A percentile compares a stretch with the other conserved stretches of the same genome.
Evolutionary conservation across 2,113 vertebrate species (phyloP).

Genomic region (Seriola quinqueradiata): DNA sequence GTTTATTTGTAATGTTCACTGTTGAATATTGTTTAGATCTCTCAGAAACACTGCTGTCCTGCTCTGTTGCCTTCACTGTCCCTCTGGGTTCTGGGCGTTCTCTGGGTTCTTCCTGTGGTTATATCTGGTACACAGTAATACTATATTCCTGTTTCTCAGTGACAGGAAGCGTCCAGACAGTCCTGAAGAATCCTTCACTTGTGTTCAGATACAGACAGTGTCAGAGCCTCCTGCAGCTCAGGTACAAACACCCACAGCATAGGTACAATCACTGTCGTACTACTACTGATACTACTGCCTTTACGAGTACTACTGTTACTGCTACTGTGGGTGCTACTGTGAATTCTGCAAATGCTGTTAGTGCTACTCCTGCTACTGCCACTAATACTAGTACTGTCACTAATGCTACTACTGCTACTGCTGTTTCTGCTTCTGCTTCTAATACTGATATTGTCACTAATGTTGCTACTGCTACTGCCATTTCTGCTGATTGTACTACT

Average conservation of each 20-base stretch:
- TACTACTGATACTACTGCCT: neutral
- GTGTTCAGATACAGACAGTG: slow-evolving; percentile 38
- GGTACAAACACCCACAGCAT: slow-evolving; percentile 19
- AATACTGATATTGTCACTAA: too few relatives aligned
- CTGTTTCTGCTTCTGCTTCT: too few relatives aligned
- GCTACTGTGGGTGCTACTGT: neutral
- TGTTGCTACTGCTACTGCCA: too few relatives aligned
- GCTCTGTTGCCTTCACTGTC: neutral
- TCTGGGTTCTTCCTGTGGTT: neutral
- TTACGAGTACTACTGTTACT: neutral
- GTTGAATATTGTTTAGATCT: neutral
- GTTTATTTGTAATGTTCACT: neutral
- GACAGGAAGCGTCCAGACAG: slow-evolving; percentile 27
- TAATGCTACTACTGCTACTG: too few relatives aligned
- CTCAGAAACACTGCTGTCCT: neutral
- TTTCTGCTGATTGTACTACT: too few relatives aligned
- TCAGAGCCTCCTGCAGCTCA: neutral
- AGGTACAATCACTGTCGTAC: neutral
- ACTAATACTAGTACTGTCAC: too few relatives aligned
- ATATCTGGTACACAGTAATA: neutral
- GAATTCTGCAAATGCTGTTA: neutral
- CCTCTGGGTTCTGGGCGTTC: rapidly evolving
- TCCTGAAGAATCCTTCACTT: slow-evolving; percentile 9
- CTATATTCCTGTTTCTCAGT: slow-evolving; percentile 27
- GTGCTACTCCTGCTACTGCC: neutral